Conservation (phyloP, 2,888 invertebrate genomes). For the Caenorhabditis sp. region DNA sequence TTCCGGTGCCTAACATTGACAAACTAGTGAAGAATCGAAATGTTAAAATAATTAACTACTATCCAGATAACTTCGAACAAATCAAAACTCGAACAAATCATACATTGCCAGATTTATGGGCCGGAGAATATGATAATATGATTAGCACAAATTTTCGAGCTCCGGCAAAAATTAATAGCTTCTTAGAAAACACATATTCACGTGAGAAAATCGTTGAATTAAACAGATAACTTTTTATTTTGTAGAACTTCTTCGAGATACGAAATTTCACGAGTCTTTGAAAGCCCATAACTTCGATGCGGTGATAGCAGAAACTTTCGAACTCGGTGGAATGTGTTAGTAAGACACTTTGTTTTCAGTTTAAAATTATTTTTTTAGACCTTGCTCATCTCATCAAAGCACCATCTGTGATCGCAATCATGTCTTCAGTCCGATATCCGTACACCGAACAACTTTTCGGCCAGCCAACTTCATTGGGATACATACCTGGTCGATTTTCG, state of each 20-base stretch:
- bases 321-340: slow-evolving; percentile 13
- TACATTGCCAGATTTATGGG: not conserved
- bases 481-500: slow-evolving; percentile 15
- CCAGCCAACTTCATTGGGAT: slow-evolving; percentile 9
- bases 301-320: slow-evolving; percentile 16
- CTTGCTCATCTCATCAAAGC: slow-evolving; percentile 16
- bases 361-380: slow-evolving; percentile 5
- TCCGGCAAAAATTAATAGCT: too few species aligned
- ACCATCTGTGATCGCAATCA: not conserved
- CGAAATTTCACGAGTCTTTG: slow-evolving; percentile 11
- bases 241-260: slow-evolving; percentile 11
- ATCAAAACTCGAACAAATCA: not conserved
- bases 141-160: too few species aligned
- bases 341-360: not conserved
- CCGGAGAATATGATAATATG: too few species aligned
- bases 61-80: slow-evolving; percentile 7
- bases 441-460: slow-evolving; percentile 18
- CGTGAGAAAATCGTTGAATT: not conserved
- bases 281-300: slow-evolving; percentile 21
- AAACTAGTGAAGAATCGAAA: slow-evolving; percentile 16
- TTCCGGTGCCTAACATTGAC: slow-evolving; percentile 14
- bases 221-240: slow-evolving; percentile 4
- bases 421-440: slow-evolving; percentile 3
- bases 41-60: slow-evolving; percentile 7
- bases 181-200: not conserved